Evolutionary conservation across 2,888 invertebrate genomes (phyloP), one percentile per base, ranked within the genome.

Genomic region (Drosophila mettleri): DNA sequence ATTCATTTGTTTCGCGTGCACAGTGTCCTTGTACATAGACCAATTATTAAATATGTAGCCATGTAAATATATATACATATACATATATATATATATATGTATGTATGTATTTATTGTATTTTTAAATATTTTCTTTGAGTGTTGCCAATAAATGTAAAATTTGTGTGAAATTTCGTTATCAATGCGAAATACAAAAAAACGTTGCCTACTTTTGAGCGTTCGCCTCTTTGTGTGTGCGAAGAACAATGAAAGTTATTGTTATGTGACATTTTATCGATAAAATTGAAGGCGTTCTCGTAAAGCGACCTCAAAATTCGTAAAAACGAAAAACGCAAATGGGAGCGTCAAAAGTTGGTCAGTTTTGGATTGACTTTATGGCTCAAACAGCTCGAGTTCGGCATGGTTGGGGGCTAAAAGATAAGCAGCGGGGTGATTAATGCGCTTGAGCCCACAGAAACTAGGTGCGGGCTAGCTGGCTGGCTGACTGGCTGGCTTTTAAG

Each of bases 401-500:
- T 34, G 54, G 39, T 14, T 45, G 20, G 41, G 31, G 16, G 38
- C 46, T 60, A 63, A 63, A 74, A 78, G 79, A 78, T 78, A 78
- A 78, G 58, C 61, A 36, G 36, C 63, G 61, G 43, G 24, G 49
- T 76, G 82, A 85, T 83, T 87, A 87, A 83, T 83, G 85, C 49
- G 79, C 58, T 69, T 64, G 64, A 49, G 34, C 66, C 48, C 64
- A 66, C 61, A 22, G 27, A 46, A 45, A 57, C 29, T 54, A 84
- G 73, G 82, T 70, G 67, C 63, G 66, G 58, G 81, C 58, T 52
- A 48, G 52, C 57, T 51, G n/a, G n/a, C n/a, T n/a, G n/a, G n/a
- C n/a, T n/a, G n/a, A n/a, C n/a, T n/a, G n/a, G n/a, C 58, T 52
- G 51, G 52, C 57, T 51, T 49, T 67, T 63, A 76, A 63, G 27